Evolutionary conservation across 2,797 vertebrate genomes (phyloP).

Genomic region (Linurgus olivaceus): DNA sequence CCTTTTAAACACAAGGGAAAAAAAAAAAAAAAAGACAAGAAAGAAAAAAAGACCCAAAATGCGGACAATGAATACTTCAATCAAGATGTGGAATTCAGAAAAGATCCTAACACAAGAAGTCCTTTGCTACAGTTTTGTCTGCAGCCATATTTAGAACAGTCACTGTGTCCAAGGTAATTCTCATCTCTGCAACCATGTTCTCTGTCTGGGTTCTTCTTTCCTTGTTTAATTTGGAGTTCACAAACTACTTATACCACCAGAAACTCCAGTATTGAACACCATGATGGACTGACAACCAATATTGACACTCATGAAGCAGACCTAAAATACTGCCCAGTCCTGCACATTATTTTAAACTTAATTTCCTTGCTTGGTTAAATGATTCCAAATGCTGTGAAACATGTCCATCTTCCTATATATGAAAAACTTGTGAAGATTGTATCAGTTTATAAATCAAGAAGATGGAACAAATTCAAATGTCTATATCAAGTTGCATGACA

Average conservation of each 20-base stretch:
- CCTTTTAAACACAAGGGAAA: not conserved
- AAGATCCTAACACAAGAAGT: not conserved
- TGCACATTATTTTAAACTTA: not conserved
- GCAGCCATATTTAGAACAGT: not conserved
- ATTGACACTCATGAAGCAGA: not conserved
- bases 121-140: not conserved
- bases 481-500: not conserved
- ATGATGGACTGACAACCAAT: not conserved
- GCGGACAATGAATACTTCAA: not conserved
- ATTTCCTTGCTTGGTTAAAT: not conserved
- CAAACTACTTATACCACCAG: not conserved
- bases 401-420: not conserved
- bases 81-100: not conserved
- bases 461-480: conserved; percentile 32
- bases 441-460: conserved; percentile 43
- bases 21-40: not conserved
- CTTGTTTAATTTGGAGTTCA: not conserved
- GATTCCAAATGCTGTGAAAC: conserved; percentile 29
- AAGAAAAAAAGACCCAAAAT: not conserved
- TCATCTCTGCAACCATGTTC: not conserved
- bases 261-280: not conserved
- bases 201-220: not conserved
- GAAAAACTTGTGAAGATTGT: conserved; percentile 11
- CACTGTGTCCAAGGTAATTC: not conserved
- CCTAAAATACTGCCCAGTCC: not conserved